These are phyloP conservation scores for Echinops telfairi DNA, from an alignment of 2,113 vertebrate species.

Conservation along the genomic window DNA sequence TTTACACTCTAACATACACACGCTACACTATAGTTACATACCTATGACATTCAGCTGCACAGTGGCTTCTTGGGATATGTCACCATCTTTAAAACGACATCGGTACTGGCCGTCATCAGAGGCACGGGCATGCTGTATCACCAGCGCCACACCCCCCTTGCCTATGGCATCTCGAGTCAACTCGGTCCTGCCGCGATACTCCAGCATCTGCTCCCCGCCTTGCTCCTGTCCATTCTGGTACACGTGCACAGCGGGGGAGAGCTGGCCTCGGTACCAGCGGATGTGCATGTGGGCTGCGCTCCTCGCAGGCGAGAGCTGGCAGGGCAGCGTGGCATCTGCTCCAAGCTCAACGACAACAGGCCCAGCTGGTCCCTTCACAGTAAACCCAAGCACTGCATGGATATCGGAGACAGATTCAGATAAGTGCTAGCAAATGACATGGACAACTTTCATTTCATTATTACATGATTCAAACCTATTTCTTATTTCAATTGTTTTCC, in stretches of 20 bases:
- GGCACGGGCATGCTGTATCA: constrained; percentile 11
- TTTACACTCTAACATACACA: too few relatives aligned
- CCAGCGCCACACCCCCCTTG: constrained; percentile 32
- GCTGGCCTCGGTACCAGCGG: constrained; percentile 36
- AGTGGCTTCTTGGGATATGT: neutral
- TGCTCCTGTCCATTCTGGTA: constrained; percentile 56
- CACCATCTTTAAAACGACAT: constrained; percentile 53
- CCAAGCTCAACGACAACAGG: constrained; percentile 19
- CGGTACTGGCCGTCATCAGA: constrained; percentile 67
- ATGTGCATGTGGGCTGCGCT: constrained; percentile 59
- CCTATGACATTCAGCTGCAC: constrained; percentile 64
- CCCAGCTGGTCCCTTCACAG: constrained; percentile 39
- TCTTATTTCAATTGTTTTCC: neutral
- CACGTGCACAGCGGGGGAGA: neutral
- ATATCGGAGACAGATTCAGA: neutral
- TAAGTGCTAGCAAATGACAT: neutral
- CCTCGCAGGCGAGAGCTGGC: constrained; percentile 53
- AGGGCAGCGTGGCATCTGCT: constrained; percentile 55
- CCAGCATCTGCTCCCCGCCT: constrained; percentile 30
- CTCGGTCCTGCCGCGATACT: constrained; percentile 48
- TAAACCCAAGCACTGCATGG: constrained; percentile 28
- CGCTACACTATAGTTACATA: neutral
- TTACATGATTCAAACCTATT: neutral
- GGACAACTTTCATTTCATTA: neutral
- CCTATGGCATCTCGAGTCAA: neutral